Evolutionary conservation across 2,797 vertebrate species (phyloP), one percentile per base, ranked within the genome.

Genomic region (Spatula clypeata): DNA sequence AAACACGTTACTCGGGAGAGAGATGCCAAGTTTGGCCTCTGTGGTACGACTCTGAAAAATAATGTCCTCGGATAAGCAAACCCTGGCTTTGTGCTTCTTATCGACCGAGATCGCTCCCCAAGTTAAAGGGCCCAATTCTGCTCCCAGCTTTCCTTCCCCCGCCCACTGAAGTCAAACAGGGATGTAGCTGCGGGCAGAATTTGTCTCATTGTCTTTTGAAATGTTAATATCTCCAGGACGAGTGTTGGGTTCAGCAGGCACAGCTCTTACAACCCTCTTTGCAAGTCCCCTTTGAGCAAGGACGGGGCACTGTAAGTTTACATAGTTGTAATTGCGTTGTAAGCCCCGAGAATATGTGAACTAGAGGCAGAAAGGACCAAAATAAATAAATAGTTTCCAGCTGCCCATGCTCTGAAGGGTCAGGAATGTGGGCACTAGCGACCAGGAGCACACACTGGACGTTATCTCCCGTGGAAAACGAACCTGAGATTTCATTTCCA

Each of bases 121-220:
- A 96, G 96, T 94, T 93, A 92, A 91, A 92, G 88, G 86, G 85
- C 82, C 79, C 97, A 88, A 93, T 97, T 96, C 90, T 93, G 91
- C 89, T 92, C 80, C 84, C 79, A 72, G 62, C 51, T 93, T 88
- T 93, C 72, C 85, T 91, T 85, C 74, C 65, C 55, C 86, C 90
- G 38, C 88, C 92, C 69, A 79, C 86, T 88, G 93, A 89, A 89
- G 87, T 92, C 93, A 91, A 95, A 94, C 72, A 83, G 57, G 89
- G 94, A 86, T 94, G 79, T 94, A 97, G 57, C 94, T 97, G 97
- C 38, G 69, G 94, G 92, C 89, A 97, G 94, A 96, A 97, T 94
- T 97, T 95, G 75, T 86, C 86, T 96, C 93, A 88, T 91, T 94
- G 93, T 90, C 98, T 98, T 98, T 98, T 98, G 98, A 98, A 98